Percentiles rank a stretch among this genome's conserved stretches.
Evolutionary conservation across 2,888 invertebrate species (phyloP).

Genomic region (Miltochrista miniata): DNA sequence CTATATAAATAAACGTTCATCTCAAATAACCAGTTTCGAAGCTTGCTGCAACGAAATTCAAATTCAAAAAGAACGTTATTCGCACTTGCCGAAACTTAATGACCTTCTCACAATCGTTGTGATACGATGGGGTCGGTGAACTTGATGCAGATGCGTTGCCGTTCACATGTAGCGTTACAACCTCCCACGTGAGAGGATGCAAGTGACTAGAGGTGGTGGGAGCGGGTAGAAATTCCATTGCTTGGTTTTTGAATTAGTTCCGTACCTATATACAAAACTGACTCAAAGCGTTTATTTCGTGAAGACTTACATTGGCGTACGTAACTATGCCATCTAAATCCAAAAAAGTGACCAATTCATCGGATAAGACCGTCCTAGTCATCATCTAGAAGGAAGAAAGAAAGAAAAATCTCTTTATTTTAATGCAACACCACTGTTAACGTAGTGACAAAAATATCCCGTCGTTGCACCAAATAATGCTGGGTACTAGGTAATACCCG

Average conservation of each 20-base stretch:
- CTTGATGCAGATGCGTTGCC: slow-evolving; percentile 79
- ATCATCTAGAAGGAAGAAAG: too few species aligned
- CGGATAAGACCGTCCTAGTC: too few species aligned
- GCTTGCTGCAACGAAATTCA: slow-evolving; percentile 40
- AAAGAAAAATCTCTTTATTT: too few species aligned
- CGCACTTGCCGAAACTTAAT: slow-evolving; percentile 70
- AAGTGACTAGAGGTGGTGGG: slow-evolving; percentile 45
- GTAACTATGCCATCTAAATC: too few species aligned
- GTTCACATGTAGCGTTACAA: slow-evolving; percentile 78
- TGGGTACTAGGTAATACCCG: too few species aligned
- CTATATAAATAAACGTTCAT: slow-evolving; percentile 20
- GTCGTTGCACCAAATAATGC: too few species aligned
- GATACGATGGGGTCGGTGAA: slow-evolving; percentile 64
- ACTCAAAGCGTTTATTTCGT: too few species aligned
- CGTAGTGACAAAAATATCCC: too few species aligned
- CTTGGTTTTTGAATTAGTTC: background rate
- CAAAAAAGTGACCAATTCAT: too few species aligned
- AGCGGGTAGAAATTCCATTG: slow-evolving; percentile 4
- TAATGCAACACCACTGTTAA: too few species aligned
- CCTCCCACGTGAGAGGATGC: slow-evolving; percentile 68
- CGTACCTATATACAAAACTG: too few species aligned
- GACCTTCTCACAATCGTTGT: slow-evolving; percentile 74
- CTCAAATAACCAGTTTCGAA: slow-evolving; percentile 30
- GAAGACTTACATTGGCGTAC: too few species aligned
- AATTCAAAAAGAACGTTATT: slow-evolving; percentile 45